Percentiles rank a stretch among this genome's conserved stretches.
These are phyloP conservation scores for Copidosoma floridanum DNA, from an alignment of 1,140 invertebrate genomes.

Conservation along the genomic window DNA sequence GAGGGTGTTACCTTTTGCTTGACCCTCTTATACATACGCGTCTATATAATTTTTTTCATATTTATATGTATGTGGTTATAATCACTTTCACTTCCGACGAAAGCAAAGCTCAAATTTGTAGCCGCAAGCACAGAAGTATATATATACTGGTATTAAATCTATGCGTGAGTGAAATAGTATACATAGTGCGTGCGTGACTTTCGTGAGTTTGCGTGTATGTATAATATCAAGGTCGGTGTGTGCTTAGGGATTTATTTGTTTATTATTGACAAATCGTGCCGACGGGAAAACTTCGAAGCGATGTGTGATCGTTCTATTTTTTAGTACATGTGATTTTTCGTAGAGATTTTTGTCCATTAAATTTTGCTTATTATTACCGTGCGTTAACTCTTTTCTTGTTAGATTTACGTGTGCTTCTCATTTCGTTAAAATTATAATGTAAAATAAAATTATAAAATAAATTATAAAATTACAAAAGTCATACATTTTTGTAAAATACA, in stretches of 20 bases:
- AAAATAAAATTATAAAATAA: too few relatives aligned
- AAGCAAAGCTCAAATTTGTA: constrained; percentile 13
- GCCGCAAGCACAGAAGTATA: constrained; percentile 17
- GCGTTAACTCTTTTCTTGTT: too few relatives aligned
- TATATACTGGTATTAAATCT: too few relatives aligned
- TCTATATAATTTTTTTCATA: background rate
- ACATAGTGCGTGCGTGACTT: background rate
- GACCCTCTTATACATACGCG: background rate
- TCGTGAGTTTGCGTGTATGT: background rate
- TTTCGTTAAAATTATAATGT: too few relatives aligned
- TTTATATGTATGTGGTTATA: constrained; percentile 1
- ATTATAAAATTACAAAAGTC: too few relatives aligned
- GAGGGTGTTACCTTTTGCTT: background rate
- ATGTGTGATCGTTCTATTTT: background rate
- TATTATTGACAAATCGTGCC: background rate
- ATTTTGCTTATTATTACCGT: too few relatives aligned
- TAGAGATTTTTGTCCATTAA: too few relatives aligned
- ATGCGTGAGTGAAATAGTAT: too few relatives aligned
- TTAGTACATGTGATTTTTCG: background rate
- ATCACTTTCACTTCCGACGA: constrained; percentile 15
- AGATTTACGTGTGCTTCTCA: too few relatives aligned
- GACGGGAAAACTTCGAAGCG: constrained; percentile 20
- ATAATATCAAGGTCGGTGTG: background rate
- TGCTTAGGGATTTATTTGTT: too few relatives aligned
- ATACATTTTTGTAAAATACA: too few relatives aligned